These are phyloP conservation scores for Oreortyx pictus DNA, from an alignment of 2,797 vertebrate species.

Conservation along the genomic window DNA sequence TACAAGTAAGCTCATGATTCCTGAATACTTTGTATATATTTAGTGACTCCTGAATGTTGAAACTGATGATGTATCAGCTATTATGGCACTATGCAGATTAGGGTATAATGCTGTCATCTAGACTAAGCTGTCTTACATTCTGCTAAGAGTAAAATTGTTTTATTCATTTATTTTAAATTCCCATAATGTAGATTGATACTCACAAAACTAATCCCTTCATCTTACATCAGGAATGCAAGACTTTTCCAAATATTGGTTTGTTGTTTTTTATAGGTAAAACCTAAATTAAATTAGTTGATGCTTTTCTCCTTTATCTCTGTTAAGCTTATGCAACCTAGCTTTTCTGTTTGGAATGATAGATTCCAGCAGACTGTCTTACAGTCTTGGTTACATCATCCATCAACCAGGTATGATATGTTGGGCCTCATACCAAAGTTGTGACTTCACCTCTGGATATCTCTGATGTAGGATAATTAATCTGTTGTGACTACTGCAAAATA, in stretches of 20 bases:
- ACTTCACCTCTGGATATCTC: neutral
- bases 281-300: neutral
- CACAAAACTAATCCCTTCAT: neutral
- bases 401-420: rapidly evolving
- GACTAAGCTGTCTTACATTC: neutral
- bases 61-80: neutral
- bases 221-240: neutral
- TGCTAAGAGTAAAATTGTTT: neutral
- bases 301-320: neutral
- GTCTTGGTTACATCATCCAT: neutral
- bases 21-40: neutral
- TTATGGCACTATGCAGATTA: neutral
- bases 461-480: neutral
- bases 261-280: neutral
- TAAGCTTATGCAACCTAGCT: neutral
- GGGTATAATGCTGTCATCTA: neutral
- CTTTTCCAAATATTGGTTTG: neutral
- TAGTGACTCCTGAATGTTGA: neutral
- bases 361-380: neutral
- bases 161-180: neutral
- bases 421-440: neutral
- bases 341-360: neutral
- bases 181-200: neutral
- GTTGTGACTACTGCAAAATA: neutral
- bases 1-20: neutral